A percentile compares a stretch with the other conserved stretches of the same genome.
phyloP scores from a whole-genome alignment of 1,140 invertebrate species.

The Choristoneura fumiferana region DNA sequence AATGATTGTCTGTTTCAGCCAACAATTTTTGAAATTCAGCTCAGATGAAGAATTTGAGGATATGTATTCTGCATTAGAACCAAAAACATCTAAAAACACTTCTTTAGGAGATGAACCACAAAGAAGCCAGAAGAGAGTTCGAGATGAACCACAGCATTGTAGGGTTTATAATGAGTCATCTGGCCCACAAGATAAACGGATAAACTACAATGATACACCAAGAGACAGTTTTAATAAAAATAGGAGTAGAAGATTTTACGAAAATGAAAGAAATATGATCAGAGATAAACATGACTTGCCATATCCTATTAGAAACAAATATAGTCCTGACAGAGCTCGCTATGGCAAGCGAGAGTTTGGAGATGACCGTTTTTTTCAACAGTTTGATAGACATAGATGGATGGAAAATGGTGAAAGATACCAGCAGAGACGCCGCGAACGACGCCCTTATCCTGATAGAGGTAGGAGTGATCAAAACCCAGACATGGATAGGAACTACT shows the following conservation, averaged over 20 bases:
- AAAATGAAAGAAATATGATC: constrained; percentile 31
- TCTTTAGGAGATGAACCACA: not conserved
- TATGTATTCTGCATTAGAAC: constrained; percentile 21
- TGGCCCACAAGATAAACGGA: constrained; percentile 30
- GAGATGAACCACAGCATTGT: not conserved
- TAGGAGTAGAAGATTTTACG: constrained; percentile 29
- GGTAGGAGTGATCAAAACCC: not conserved
- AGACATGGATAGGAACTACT: not conserved
- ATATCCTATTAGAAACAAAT: constrained; percentile 20
- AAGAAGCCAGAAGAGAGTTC: not conserved
- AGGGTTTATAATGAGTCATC: constrained; percentile 20
- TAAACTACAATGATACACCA: constrained; percentile 23
- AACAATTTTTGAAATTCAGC: constrained; percentile 34
- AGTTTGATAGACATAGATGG: too few species aligned
- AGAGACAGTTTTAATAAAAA: constrained; percentile 29
- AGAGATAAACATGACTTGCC: constrained; percentile 27
- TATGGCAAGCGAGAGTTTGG: constrained; percentile 15
- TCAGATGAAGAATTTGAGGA: constrained; percentile 50
- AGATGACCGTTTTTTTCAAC: constrained; percentile 22
- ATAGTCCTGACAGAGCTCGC: not conserved
- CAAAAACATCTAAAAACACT: constrained; percentile 15
- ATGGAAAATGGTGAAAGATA: too few species aligned
- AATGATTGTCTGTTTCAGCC: constrained; percentile 29
- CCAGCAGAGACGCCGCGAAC: not conserved
- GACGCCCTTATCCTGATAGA: not conserved